These are phyloP conservation scores for Motacilla alba DNA, from an alignment of 2,113 vertebrate species.

Conservation along the genomic window DNA sequence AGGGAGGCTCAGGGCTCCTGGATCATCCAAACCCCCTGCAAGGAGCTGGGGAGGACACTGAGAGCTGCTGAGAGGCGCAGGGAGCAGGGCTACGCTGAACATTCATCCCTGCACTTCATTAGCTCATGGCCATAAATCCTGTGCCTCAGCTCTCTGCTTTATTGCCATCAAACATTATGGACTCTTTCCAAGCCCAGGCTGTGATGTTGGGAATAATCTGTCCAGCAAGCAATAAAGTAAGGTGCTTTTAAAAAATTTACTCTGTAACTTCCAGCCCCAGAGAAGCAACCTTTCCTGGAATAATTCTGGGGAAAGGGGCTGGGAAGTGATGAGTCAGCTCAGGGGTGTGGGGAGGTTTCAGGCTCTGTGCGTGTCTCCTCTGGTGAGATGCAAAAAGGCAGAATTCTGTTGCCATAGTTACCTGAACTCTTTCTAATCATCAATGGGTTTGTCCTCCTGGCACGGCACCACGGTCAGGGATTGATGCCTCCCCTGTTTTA, in stretches of 20 bases:
- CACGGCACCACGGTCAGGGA: neutral
- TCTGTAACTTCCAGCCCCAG: neutral
- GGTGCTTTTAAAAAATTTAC: constrained; percentile 13
- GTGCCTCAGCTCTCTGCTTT: constrained; percentile 11
- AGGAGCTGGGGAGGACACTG: neutral
- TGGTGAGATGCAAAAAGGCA: neutral
- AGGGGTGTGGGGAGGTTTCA: fast-evolving
- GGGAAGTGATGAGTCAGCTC: neutral
- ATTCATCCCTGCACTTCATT: constrained; percentile 21
- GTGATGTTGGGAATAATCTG: neutral
- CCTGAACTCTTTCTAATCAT: neutral
- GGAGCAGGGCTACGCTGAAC: neutral
- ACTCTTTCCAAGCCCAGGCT: constrained; percentile 5
- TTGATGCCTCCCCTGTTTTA: neutral
- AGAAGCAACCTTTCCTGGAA: neutral
- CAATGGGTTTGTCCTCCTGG: neutral
- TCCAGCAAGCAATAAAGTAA: constrained; percentile 38
- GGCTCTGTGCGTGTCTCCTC: neutral
- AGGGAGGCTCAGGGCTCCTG: neutral
- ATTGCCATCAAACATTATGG: constrained; percentile 23
- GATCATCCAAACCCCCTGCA: neutral
- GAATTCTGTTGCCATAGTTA: neutral
- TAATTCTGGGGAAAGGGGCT: neutral
- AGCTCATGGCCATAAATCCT: constrained; percentile 43
- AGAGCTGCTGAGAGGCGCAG: neutral